Base-by-base conservation (phyloP, 53 echinoderm and acorn worm species). In the Temnopleurus reevesii region DNA sequence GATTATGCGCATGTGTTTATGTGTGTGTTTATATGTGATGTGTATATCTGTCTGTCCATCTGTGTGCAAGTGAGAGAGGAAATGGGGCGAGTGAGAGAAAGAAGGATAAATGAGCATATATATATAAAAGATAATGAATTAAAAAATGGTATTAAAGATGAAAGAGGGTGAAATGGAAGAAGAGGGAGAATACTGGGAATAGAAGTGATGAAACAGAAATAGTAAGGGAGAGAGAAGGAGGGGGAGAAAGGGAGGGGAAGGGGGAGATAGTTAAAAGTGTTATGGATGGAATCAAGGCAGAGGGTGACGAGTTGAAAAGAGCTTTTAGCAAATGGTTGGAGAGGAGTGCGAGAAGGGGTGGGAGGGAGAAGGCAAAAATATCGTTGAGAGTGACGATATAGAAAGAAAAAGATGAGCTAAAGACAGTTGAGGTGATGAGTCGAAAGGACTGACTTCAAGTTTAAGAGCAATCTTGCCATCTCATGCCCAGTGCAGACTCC, bases 391-490 rank as follows among this genome's bases (percentile, higher is more conserved):
- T 0, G 56, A 23, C 15, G 56, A 0, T n/a, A 56, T 56, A 56
- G 21, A 56, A 17, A n/a, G 19, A 56, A 24, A 21, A 71, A 13
- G 41, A 41, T 71, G 71, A 71, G 8, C n/a, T n/a, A n/a, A n/a
- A n/a, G n/a, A n/a, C 36, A 38, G 71, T 38, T 71, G 71, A 38
- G 79, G 79, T 79, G 79, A 79, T 27, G 77, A 59, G 59, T 8
- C 21, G 26, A 59, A 25, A 59, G n/a, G 59, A n/a, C 8, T 10
- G 71, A 71, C 10, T 10, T 27, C 10, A 29, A 12, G 9, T 34
- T 83, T 19, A 55, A 83, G 83, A 83, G 83, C 19, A 53, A 53
- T 51, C n/a, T 10, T 26, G 46, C 56, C 83, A 30, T 83, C 83
- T 15, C 24, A 21, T 51, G 55, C 59, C 60, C 85, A 45, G 26